Evolutionary conservation across 2,888 invertebrate genomes (phyloP).

Genomic region (Hyalella azteca): DNA sequence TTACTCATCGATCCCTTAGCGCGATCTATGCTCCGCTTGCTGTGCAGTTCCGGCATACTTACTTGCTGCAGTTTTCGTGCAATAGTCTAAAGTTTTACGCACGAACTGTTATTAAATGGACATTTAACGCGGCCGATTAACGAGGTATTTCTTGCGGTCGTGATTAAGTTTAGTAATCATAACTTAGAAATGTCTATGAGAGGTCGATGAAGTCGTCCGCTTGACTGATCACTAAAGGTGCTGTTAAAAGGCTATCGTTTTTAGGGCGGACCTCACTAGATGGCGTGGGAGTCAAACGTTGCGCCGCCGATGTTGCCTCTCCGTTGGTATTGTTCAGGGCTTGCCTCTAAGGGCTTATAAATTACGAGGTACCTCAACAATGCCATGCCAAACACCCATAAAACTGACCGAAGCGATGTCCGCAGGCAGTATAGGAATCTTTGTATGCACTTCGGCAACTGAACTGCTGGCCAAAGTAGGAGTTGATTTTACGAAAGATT

Average conservation of each 20-base stretch:
- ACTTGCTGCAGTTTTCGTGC: too few species aligned
- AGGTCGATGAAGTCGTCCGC: slow-evolving; percentile 30
- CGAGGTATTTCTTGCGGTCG: too few species aligned
- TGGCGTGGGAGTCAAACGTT: slow-evolving; percentile 11
- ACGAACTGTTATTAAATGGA: too few species aligned
- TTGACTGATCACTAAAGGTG: slow-evolving; percentile 1
- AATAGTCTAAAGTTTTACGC: too few species aligned
- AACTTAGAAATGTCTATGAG: too few species aligned
- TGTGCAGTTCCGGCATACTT: too few species aligned
- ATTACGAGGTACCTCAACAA: slow-evolving; percentile 10
- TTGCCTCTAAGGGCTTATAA: not conserved
- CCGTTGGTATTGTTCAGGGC: not conserved
- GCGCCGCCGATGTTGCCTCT: not conserved
- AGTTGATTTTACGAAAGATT: too few species aligned
- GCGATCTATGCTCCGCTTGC: too few species aligned
- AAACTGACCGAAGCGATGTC: not conserved
- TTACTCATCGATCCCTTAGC: too few species aligned
- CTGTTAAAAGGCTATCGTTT: not conserved
- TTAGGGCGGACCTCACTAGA: not conserved
- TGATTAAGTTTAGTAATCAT: too few species aligned
- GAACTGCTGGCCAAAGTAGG: too few species aligned
- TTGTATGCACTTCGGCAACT: not conserved
- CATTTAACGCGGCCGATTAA: too few species aligned
- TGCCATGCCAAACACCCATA: slow-evolving; percentile 23
- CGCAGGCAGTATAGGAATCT: not conserved